Base-by-base conservation (phyloP, 2,797 vertebrate genomes). In the Eleutherodactylus coqui region DNA sequence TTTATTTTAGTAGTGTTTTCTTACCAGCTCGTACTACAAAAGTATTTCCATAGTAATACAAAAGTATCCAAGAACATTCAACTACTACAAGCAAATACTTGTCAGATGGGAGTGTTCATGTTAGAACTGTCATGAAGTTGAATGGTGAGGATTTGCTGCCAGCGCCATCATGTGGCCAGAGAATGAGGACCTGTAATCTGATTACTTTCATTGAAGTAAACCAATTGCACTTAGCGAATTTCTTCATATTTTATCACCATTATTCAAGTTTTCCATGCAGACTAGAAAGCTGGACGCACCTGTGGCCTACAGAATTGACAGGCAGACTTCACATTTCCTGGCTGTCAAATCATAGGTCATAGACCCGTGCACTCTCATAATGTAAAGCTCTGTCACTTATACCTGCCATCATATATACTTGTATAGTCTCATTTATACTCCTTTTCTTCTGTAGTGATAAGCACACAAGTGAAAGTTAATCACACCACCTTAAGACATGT, bases 301-400 rank as follows among this genome's bases (percentile, higher is more conserved):
- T 84, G 86, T 87, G 86, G 86, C 86, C 86, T 87, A 87, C 86
- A 81, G 86, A 87, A 81, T 85, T 87, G 86, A 87, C 86, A 87
- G 86, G 82, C 86, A 87, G 86, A 87, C 27, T 87, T 4, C 13
- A 34, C 67, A 87, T 84, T 73, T 29, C 79, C 86, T 85, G 86
- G 86, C 86, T 87, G 86, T 87, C 86, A 87, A 87, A 84, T 87
- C 86, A 87, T 87, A 87, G 86, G 86, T 87, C 86, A 87, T 87
- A 87, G 86, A 75, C 82, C 77, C 82, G 58, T 87, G 29, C 86
- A 84, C 82, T 84, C 45, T 72, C 21, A 19, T 73, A 41, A 24
- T 83, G 19, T 6, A 24, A 13, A 2, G 43, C 43, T 1, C 27
- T 49, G 13, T 5, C 60, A 29, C 34, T 34, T 34, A 29, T 64